Conservation (phyloP, 2,113 vertebrate genomes). For the Pollimyrus isidori region DNA sequence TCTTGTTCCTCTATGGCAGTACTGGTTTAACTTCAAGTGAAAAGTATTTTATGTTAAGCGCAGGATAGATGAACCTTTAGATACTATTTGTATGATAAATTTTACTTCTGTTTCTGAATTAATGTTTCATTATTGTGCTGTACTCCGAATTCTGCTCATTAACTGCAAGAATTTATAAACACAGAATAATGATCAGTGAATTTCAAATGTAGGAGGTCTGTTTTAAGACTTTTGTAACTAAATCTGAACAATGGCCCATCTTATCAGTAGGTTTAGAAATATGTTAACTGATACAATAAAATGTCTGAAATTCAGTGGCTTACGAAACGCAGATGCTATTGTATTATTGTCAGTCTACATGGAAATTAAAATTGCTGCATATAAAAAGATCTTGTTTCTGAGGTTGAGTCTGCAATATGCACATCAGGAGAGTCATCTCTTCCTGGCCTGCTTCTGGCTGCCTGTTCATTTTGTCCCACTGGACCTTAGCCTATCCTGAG, state of each 20-base stretch:
- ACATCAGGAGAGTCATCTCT: constrained; percentile 38
- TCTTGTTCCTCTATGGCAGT: not conserved
- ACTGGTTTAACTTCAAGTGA: not conserved
- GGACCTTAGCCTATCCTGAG: not conserved
- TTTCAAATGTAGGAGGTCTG: not conserved
- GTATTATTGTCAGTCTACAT: not conserved
- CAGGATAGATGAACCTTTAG: not conserved
- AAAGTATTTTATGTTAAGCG: not conserved
- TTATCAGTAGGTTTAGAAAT: not conserved
- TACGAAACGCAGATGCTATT: not conserved
- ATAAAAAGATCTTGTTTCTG: not conserved
- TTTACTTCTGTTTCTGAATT: not conserved
- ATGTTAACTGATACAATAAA: not conserved
- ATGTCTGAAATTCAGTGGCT: not conserved
- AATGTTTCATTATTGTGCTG: not conserved
- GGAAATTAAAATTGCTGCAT: not conserved
- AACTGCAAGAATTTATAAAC: not conserved
- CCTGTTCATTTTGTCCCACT: not conserved
- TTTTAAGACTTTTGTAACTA: not conserved
- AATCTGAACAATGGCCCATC: not conserved
- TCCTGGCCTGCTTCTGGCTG: not conserved
- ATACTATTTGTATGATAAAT: not conserved
- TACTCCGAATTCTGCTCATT: not conserved
- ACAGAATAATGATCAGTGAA: not conserved
- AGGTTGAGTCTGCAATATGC: not conserved